A percentile compares a stretch with the other conserved stretches of the same genome.
Evolutionary conservation across 2,888 invertebrate species (phyloP).

Genomic region (Spilarctia lutea): DNA sequence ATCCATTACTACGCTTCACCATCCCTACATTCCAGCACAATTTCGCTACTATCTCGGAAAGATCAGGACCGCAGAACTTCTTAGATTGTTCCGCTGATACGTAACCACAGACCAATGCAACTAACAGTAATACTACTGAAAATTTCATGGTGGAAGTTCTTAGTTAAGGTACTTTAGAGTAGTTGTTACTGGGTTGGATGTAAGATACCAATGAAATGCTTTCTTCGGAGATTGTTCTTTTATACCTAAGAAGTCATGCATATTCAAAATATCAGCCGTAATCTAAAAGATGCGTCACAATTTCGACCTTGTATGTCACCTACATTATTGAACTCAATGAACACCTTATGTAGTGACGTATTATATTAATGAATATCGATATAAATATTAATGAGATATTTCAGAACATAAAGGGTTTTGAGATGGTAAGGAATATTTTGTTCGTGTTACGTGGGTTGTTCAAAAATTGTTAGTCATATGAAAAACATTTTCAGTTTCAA

Average conservation of each 20-base stretch:
- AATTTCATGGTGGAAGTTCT: not conserved
- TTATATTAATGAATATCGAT: not conserved
- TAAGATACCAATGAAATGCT: not conserved
- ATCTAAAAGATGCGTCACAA: not conserved
- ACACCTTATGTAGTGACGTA: not conserved
- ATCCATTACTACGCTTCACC: conserved; percentile 18
- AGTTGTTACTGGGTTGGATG: not conserved
- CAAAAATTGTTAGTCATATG: too few species aligned
- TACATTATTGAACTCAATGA: not conserved
- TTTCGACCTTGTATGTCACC: not conserved
- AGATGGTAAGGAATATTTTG: too few species aligned
- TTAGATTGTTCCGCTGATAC: conserved; percentile 11
- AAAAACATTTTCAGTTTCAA: too few species aligned
- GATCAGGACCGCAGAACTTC: not conserved
- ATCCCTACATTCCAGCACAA: not conserved
- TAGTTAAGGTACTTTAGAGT: not conserved
- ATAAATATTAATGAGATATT: conserved; percentile 5
- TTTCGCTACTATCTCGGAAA: not conserved
- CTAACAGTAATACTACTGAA: conserved; percentile 12
- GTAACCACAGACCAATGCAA: conserved; percentile 2
- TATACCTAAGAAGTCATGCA: not conserved
- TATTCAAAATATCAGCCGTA: not conserved
- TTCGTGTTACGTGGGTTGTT: too few species aligned
- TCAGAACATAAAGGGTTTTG: too few species aligned
- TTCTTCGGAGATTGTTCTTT: not conserved